phyloP scores from a whole-genome alignment of 2,888 invertebrate genomes.

The Acrobasis suavella region DNA sequence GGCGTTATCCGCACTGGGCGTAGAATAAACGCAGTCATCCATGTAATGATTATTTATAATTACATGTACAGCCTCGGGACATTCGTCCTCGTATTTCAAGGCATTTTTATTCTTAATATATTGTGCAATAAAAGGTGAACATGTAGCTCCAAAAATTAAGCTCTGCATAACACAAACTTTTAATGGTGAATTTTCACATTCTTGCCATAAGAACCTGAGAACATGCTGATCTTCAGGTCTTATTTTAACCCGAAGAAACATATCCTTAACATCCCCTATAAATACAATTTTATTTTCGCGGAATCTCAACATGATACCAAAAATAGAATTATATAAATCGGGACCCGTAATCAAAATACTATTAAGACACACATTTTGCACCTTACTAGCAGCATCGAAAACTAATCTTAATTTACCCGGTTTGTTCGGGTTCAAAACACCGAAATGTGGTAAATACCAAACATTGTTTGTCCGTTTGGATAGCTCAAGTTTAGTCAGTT shows the following conservation, averaged over 20 bases:
- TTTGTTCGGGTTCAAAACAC: conserved; percentile 33
- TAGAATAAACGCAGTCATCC: no score
- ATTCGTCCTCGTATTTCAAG: no score
- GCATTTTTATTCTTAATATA: no score
- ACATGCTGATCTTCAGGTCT: conserved; percentile 39
- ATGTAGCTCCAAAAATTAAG: conserved; percentile 34
- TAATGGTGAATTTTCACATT: conserved; percentile 32
- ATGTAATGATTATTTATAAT: no score
- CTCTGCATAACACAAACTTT: conserved; percentile 32
- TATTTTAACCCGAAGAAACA: conserved; percentile 40
- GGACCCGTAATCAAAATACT: conserved; percentile 36
- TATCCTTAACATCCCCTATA: conserved; percentile 36
- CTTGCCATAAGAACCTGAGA: conserved; percentile 37
- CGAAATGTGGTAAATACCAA: conserved; percentile 37
- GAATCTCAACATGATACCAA: conserved; percentile 50
- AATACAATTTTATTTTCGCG: background rate
- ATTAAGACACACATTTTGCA: conserved; percentile 30
- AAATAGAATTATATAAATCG: conserved; percentile 38
- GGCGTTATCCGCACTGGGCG: no score
- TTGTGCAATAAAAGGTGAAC: conserved; percentile 34
- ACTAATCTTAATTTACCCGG: background rate
- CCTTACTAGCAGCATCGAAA: conserved; percentile 32
- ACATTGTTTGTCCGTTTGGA: conserved; percentile 10
- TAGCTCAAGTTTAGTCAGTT: background rate
- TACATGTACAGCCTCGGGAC: no score